These are phyloP conservation scores for Antigone vipio DNA, from an alignment of 2,113 vertebrate genomes.

Conservation along the genomic window DNA sequence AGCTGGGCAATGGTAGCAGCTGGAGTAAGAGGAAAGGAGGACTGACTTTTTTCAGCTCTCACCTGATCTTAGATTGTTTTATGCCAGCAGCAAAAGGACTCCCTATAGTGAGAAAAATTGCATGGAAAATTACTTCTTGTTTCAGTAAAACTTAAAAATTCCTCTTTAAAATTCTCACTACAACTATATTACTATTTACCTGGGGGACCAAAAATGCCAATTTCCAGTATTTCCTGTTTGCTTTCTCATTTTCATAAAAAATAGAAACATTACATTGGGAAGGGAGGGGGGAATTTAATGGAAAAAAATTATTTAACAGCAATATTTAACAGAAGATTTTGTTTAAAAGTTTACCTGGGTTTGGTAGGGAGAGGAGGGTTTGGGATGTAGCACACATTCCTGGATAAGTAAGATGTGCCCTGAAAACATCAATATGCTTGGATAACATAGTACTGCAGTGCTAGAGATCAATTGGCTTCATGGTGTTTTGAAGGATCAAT, in stretches of 20 bases:
- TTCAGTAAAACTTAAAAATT: neutral
- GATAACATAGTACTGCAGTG: neutral
- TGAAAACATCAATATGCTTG: neutral
- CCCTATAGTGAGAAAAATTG: neutral
- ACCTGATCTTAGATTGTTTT: neutral
- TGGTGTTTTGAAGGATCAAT: neutral
- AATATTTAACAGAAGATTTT: neutral
- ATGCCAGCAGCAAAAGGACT: neutral
- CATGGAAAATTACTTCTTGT: neutral
- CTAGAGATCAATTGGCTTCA: neutral
- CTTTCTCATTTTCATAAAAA: neutral
- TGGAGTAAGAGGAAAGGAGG: neutral
- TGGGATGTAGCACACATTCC: neutral
- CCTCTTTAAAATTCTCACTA: neutral
- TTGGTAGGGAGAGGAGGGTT: neutral
- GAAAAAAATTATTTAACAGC: neutral
- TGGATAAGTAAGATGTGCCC: neutral
- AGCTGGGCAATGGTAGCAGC: neutral
- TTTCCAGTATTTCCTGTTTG: neutral
- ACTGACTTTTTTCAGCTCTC: neutral
- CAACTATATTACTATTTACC: neutral
- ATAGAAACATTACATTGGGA: neutral
- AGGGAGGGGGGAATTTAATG: neutral
- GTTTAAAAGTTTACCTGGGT: neutral
- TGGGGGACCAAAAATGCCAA: neutral